Base-by-base conservation (phyloP, 1,140 invertebrate species). In the Helicoverpa zea region DNA sequence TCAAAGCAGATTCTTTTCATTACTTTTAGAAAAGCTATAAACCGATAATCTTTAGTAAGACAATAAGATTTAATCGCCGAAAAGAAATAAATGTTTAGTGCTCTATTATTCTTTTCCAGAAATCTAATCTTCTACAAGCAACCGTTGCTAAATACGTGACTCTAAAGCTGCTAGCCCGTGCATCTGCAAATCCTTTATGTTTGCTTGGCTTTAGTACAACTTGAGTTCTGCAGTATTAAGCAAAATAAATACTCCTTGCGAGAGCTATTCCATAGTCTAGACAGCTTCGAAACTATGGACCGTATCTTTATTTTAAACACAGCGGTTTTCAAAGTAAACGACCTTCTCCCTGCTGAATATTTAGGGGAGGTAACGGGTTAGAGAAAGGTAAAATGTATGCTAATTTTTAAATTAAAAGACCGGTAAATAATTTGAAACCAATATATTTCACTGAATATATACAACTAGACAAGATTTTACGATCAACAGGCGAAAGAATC, bases 261-360 rank as follows among this genome's bases (percentile, higher is more conserved):
- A 43, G 51, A 77, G 63, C 51, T 56, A 79, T 79, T 70, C 52
- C 18, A 12, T 18, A 78, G 70, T 83, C 72, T 83, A 83, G 81
- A 83, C 81, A 76, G 47, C 58, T 79, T 68, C 58, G 11, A 58
- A 80, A 80, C 64, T 58, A 58, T 80, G 64, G 49, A 51, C 58
- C 75, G 54, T 66, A 72, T 64, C 43, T 56, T 47, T 78, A 73
- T 75, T 59, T 61, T 64, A 64, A 64, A 61, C 58, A 47, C 75
- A 64, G 75, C 61, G 59, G 49, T 64, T 77, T 59, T 66, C 75
- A 77, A 77, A 70, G 49, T 43, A 58, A 56, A 73, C 29, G 70
- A 73, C 70, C 23, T 9, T 9, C 63, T 12, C 35, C 16, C 63
- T 9, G 16, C n/a, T 54, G 66, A 70, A 54, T 70, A 70, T 70